phyloP scores from a whole-genome alignment of 2,797 vertebrate genomes.

The Sciaenops ocellatus region DNA sequence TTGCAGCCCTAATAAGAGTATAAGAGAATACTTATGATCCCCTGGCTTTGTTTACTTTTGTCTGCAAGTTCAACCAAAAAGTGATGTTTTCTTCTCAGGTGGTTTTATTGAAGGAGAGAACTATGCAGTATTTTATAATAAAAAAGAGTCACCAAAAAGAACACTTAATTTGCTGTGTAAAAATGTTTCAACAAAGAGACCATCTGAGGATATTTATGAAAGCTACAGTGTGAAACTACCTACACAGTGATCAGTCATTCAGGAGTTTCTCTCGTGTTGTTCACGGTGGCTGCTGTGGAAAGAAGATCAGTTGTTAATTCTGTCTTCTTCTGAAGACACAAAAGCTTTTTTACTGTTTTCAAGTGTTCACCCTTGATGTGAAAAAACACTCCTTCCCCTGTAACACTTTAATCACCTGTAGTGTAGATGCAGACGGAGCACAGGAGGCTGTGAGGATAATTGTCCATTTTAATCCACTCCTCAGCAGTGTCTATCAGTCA shows the following conservation, averaged over 20 bases:
- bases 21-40: not conserved
- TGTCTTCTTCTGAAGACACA: not conserved
- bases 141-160: not conserved
- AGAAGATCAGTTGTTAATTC: constrained; percentile 18
- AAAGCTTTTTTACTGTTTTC: not conserved
- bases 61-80: not conserved
- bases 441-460: constrained; percentile 30
- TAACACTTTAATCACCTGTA: constrained; percentile 40
- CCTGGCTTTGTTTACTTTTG: not conserved
- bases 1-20: not conserved
- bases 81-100: not conserved
- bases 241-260: not conserved
- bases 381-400: not conserved
- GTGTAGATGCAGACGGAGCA: not conserved
- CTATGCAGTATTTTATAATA: not conserved
- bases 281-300: not conserved
- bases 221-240: not conserved
- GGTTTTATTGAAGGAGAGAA: not conserved
- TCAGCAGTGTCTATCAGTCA: constrained; percentile 43
- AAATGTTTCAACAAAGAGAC: not conserved
- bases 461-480: constrained; percentile 60
- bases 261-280: not conserved
- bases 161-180: not conserved
- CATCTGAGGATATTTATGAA: not conserved
- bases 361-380: constrained; percentile 12